Base-by-base conservation (phyloP, 2,888 invertebrate genomes). In the Nebria brevicollis region DNA sequence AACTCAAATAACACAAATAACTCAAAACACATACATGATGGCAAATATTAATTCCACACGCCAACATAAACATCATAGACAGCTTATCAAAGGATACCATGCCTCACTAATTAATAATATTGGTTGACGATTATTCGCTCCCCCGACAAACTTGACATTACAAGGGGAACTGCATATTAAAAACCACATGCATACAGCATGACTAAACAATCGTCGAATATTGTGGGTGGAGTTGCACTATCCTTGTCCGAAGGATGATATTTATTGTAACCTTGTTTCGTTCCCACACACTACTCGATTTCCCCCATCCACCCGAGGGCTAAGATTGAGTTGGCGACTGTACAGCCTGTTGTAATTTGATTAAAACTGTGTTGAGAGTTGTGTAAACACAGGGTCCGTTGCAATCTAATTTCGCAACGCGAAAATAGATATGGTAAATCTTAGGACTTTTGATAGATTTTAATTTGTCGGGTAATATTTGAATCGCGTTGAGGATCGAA, bases 101-200 rank as follows among this genome's bases (percentile, higher is more conserved):
- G 25, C 54, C 54, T 70, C 70, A 11, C 25, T 70, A 70, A 70
- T 70, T 70, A 70, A 70, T 70, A 70, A 70, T 70, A 70, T 70
- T 70, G 70, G 70, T 13, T 70, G 70, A 70, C 70, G 34, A 70
- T 34, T 25, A 25, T 70, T 15, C 70, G 25, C 2, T 54, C 25
- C 11, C 70, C 5, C 25, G 25, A 25, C 70, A 20, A 70, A 70
- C 70, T 70, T 70, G 70, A 70, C 70, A 70, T 70, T 70, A 26
- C 70, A 70, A 70, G 70, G 70, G 70, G 70, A 70, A 70, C 70
- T 26, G 70, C 70, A 70, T 70, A 70, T 70, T 70, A 70, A 70
- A 70, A 70, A 70, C 70, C 70, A 34, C 70, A 70, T 70, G 70
- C 70, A 70, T 70, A 70, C 70, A 34, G 25, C 70, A 70, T 70